Evolutionary conservation across 2,113 vertebrate species (phyloP).

Genomic region (Esox niger): DNA sequence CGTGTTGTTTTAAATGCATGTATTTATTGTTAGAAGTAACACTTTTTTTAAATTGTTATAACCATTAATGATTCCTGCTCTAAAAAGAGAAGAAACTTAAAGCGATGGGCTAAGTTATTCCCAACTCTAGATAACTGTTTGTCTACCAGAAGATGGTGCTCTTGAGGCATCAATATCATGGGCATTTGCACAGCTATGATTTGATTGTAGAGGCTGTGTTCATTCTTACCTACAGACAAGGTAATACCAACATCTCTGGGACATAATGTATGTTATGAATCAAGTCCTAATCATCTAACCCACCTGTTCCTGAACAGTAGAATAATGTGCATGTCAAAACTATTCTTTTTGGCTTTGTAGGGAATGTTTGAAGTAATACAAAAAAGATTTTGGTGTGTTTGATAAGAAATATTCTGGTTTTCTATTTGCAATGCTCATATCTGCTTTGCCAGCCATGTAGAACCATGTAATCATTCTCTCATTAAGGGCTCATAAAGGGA

Average conservation of each 20-base stretch:
- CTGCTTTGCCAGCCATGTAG: conserved; percentile 59
- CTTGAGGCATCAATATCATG: conserved; percentile 60
- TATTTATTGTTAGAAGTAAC: no score
- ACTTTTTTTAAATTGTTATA: no score
- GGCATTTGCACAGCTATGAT: conserved; percentile 15
- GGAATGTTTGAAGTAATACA: conserved; percentile 9
- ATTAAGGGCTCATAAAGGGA: conserved; percentile 52
- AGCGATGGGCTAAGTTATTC: no score
- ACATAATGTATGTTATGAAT: conserved; percentile 40
- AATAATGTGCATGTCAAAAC: conserved; percentile 12
- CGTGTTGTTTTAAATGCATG: no score
- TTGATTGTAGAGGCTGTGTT: neutral
- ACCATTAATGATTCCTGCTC: no score
- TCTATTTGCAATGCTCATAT: conserved; percentile 51
- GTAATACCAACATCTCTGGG: neutral
- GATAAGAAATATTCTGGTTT: conserved; percentile 55
- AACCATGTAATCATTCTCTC: conserved; percentile 66
- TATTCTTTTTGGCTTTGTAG: neutral
- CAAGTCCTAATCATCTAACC: conserved; percentile 30
- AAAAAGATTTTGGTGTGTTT: conserved; percentile 43
- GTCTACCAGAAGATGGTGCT: conserved; percentile 68
- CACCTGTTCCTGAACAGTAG: conserved; percentile 44
- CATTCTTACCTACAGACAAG: conserved; percentile 1
- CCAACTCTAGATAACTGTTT: neutral
- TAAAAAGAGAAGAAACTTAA: no score